Conservation (phyloP, 2,888 invertebrate species). For the Pegoplata infirma region DNA sequence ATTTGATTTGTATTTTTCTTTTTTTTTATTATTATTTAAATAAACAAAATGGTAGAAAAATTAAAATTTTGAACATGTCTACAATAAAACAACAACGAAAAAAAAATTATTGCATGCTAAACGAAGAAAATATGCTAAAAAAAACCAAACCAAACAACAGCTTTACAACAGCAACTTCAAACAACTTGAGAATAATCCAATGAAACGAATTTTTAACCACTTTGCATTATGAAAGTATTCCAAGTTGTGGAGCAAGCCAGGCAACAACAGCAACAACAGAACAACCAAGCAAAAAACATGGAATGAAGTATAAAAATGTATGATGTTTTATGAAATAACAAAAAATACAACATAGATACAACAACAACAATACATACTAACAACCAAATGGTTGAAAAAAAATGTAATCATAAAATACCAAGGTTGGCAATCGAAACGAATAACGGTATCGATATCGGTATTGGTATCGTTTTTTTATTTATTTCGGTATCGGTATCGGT, state of each 20-base stretch:
- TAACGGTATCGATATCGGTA: too few species aligned
- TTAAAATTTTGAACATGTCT: slow-evolving; percentile 39
- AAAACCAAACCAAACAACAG: slow-evolving; percentile 25
- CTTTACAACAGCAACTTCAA: slow-evolving; percentile 19
- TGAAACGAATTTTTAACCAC: slow-evolving; percentile 55
- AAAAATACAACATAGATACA: slow-evolving; percentile 17
- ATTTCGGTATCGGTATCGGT: too few species aligned
- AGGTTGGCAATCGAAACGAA: too few species aligned
- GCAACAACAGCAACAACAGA: not conserved
- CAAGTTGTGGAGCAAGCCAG: not conserved
- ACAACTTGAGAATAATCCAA: slow-evolving; percentile 55
- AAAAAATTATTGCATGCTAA: slow-evolving; percentile 42
- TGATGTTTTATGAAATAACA: slow-evolving; percentile 3
- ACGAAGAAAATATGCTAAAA: slow-evolving; percentile 48
- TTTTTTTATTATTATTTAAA: too few species aligned
- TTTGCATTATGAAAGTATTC: slow-evolving; percentile 52
- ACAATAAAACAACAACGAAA: slow-evolving; percentile 14
- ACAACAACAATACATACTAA: slow-evolving; percentile 33
- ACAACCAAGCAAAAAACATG: not conserved
- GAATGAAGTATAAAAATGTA: not conserved
- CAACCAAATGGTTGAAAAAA: slow-evolving; percentile 16
- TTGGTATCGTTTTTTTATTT: too few species aligned
- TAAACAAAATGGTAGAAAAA: too few species aligned
- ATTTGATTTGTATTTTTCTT: too few species aligned
- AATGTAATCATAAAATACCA: slow-evolving; percentile 35